A percentile compares a stretch with the other conserved stretches of the same genome.
Conservation (phyloP, 2,888 invertebrate species). For the Athalia circularis region DNA sequence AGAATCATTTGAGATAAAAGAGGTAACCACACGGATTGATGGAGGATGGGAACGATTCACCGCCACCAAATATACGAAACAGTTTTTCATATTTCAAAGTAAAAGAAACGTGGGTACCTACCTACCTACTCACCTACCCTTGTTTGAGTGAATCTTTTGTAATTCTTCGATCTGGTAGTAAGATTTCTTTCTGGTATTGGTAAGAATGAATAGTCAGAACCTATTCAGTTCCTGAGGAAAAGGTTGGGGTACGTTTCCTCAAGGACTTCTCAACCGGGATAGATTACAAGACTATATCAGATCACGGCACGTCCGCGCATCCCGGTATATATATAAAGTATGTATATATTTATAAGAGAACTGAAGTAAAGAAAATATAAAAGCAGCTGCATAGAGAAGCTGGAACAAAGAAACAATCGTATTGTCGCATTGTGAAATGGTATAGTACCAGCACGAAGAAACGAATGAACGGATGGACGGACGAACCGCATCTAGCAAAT, state of each 20-base stretch:
- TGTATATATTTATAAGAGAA: too few relatives aligned
- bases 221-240: background rate
- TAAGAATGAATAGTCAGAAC: too few relatives aligned
- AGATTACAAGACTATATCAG: constrained; percentile 44
- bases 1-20: background rate
- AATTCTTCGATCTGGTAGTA: background rate
- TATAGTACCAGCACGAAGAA: constrained; percentile 27
- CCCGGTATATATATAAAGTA: background rate
- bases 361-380: constrained; percentile 27
- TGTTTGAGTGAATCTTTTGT: constrained; percentile 15
- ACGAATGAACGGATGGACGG: constrained; percentile 21
- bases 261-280: constrained; percentile 36
- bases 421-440: constrained; percentile 37
- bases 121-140: background rate
- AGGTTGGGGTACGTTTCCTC: constrained; percentile 18
- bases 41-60: background rate
- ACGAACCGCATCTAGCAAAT: constrained; percentile 67
- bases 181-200: background rate
- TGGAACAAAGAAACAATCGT: constrained; percentile 38
- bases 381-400: constrained; percentile 34
- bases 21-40: background rate
- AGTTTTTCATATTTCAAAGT: background rate
- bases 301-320: constrained; percentile 20
- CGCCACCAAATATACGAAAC: background rate
- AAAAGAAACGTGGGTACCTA: constrained; percentile 2